Conservation (phyloP, 2,888 invertebrate species). For the Brenthis hecate region DNA sequence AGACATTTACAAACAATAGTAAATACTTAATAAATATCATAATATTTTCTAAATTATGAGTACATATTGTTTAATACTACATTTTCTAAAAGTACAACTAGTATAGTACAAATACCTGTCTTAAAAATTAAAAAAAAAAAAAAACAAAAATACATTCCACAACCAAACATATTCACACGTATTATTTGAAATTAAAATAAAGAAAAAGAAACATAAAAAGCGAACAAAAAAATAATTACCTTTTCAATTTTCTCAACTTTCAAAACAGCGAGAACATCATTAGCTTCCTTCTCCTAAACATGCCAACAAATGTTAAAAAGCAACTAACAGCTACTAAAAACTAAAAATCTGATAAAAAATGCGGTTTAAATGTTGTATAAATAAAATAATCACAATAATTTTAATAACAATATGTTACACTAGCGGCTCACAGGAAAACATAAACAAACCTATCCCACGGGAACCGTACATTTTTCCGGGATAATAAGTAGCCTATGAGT, state of each 20-base stretch:
- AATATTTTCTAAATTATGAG: no score
- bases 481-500: no score
- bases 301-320: constrained; percentile 67
- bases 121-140: not conserved
- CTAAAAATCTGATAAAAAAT: constrained; percentile 19
- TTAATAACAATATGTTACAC: no score
- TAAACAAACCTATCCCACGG: no score
- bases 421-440: no score
- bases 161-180: constrained; percentile 28
- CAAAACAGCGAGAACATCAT: constrained; percentile 80
- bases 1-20: no score
- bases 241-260: constrained; percentile 81
- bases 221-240: constrained; percentile 58
- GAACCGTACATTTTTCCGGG: no score
- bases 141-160: not conserved
- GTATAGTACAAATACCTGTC: not conserved
- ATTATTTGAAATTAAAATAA: constrained; percentile 12
- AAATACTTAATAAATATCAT: no score
- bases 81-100: no score
- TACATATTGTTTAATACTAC: no score
- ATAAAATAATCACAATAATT: not conserved
- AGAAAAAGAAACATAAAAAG: constrained; percentile 35
- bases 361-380: constrained; percentile 15
- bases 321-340: constrained; percentile 48
- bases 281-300: constrained; percentile 75